Conservation (phyloP, 2,113 vertebrate species). For the Leucoraja erinaceus region DNA sequence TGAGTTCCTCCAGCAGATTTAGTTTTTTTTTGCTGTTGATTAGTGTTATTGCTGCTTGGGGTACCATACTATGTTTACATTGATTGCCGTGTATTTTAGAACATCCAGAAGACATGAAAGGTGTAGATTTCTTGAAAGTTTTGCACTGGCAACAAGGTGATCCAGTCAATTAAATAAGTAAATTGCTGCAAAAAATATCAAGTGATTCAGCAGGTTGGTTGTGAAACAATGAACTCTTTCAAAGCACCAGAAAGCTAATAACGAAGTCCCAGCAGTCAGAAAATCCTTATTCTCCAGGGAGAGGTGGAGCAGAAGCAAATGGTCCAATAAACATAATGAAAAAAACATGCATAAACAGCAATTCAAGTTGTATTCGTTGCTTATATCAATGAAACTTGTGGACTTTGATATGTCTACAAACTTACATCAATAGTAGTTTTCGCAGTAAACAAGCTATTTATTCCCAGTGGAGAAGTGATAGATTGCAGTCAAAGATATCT, state of each 20-base stretch:
- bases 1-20: no score
- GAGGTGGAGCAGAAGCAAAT: neutral
- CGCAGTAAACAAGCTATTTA: neutral
- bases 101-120: neutral
- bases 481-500: neutral
- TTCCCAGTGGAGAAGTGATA: neutral
- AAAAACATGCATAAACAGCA: neutral
- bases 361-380: neutral
- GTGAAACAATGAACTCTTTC: conserved; percentile 1
- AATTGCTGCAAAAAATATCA: conserved; percentile 9
- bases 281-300: neutral
- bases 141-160: neutral
- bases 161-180: neutral
- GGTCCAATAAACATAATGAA: neutral
- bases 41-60: neutral
- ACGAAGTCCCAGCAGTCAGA: neutral
- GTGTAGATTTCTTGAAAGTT: neutral
- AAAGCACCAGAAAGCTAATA: neutral
- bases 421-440: neutral
- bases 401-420: neutral
- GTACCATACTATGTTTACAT: neutral
- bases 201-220: neutral
- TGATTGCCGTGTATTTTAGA: neutral
- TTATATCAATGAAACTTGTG: neutral
- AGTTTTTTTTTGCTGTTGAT: neutral